Conservation (phyloP, 1,140 invertebrate species). For the Daktulosphaira vitifoliae region DNA sequence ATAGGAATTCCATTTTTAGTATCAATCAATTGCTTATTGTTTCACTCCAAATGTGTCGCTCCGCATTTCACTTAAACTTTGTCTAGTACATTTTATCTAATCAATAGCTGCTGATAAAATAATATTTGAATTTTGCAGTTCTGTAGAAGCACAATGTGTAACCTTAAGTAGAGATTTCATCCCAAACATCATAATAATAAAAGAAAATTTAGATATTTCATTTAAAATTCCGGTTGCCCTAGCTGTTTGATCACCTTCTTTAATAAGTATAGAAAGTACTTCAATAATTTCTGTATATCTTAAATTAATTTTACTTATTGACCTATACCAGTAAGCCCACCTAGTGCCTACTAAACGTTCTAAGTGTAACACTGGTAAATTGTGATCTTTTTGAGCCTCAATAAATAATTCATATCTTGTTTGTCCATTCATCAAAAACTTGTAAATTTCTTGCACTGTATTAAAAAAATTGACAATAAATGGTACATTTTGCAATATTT, state of each 20-base stretch:
- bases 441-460: neutral
- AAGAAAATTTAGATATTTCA: neutral
- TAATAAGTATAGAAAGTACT: neutral
- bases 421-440: conserved; percentile 5
- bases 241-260: neutral
- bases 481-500: neutral
- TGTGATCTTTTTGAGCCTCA: neutral
- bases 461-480: conserved; percentile 2
- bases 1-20: neutral
- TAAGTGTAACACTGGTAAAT: neutral
- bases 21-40: neutral
- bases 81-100: conserved; percentile 9
- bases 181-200: neutral
- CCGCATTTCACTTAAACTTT: conserved; percentile 10
- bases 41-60: neutral
- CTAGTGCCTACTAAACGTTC: neutral
- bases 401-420: conserved; percentile 10
- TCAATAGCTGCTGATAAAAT: neutral
- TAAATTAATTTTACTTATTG: neutral
- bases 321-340: neutral
- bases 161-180: neutral
- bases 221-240: neutral
- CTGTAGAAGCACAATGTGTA: neutral
- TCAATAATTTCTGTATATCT: neutral
- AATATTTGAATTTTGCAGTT: neutral